phyloP scores from a whole-genome alignment of 2,797 vertebrate species.

The Schizopygopsis malacanthus region DNA sequence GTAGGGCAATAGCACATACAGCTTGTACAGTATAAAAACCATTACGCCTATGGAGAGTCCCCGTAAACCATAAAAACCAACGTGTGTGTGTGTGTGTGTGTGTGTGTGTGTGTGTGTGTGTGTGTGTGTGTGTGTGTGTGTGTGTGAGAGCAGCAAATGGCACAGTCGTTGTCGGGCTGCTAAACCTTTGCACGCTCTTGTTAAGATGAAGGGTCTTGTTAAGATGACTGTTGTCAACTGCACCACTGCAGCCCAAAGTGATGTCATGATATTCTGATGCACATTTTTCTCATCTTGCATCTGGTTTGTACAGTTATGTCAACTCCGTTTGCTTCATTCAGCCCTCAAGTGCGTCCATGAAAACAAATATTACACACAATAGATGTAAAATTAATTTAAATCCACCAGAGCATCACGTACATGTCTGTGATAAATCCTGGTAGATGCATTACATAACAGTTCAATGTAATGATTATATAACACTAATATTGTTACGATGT shows the following conservation, averaged over 20 bases:
- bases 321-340: background rate
- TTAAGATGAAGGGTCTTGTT: conserved; percentile 12
- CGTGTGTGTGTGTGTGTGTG: no score
- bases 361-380: background rate
- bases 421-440: no score
- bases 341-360: background rate
- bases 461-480: background rate
- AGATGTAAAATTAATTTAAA: background rate
- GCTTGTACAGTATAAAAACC: no score
- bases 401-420: background rate
- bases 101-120: no score
- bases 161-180: background rate
- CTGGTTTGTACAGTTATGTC: background rate
- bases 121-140: no score
- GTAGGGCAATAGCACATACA: no score
- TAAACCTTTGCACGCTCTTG: conserved; percentile 63
- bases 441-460: background rate
- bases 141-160: background rate
- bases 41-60: no score
- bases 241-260: conserved; percentile 59
- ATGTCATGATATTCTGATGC: conserved; percentile 63
- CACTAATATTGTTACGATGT: background rate
- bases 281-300: background rate
- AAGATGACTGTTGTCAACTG: conserved; percentile 68
- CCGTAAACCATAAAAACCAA: no score